A percentile compares a stretch with the other conserved stretches of the same genome.
phyloP scores from a whole-genome alignment of 2,797 vertebrate genomes.

The Aratinga solstitialis region DNA sequence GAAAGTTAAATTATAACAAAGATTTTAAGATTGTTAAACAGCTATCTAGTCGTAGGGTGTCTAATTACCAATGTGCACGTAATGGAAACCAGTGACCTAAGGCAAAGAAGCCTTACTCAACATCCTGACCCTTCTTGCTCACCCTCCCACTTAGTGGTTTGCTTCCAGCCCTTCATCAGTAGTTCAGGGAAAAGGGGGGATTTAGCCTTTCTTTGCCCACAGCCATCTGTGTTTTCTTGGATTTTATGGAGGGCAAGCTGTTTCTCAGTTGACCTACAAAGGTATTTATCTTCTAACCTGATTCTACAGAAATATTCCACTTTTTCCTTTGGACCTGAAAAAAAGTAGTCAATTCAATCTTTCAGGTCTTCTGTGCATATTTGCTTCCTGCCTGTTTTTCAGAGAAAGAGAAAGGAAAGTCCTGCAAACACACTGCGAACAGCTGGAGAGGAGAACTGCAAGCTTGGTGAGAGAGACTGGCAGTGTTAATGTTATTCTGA shows the following conservation, averaged over 20 bases:
- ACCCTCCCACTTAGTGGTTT: not conserved
- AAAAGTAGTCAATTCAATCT: not conserved
- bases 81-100: not conserved
- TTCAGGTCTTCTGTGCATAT: not conserved
- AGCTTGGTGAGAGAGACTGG: not conserved
- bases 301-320: not conserved
- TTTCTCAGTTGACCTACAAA: not conserved
- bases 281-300: not conserved
- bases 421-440: not conserved
- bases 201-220: not conserved
- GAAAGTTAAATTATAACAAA: not conserved
- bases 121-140: not conserved
- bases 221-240: not conserved
- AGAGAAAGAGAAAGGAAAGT: not conserved
- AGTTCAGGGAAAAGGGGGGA: not conserved
- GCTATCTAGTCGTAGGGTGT: not conserved
- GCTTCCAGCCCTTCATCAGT: not conserved
- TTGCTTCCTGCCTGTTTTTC: not conserved
- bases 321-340: not conserved
- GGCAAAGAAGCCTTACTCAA: not conserved
- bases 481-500: not conserved
- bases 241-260: not conserved
- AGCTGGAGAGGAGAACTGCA: not conserved
- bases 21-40: not conserved
- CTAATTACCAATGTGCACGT: not conserved